Base-by-base conservation (phyloP, 64 coral and sea anemone species). In the Porites lutea region DNA sequence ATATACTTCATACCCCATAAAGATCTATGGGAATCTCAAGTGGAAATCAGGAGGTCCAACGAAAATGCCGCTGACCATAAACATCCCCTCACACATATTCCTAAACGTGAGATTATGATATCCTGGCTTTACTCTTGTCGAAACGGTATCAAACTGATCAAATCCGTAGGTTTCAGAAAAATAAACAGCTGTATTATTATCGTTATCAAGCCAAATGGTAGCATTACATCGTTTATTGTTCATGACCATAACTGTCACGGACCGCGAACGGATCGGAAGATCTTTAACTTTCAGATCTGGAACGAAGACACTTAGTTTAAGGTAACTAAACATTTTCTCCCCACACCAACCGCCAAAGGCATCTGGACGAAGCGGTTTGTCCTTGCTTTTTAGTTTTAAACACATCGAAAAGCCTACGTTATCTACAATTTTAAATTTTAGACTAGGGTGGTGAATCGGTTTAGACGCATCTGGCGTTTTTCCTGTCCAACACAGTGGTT, bases 401-500 rank as follows among this genome's bases (percentile, higher is more conserved):
- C 72, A 75, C 53, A 79, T 37, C 61, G 69, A 78, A 84, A 96
- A 96, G 2, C 75, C 84, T 6, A 13, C 81, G 48, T 91, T 92
- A n/a, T 82, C 22, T 47, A 72, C 75, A 15, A 92, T 65, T 43
- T 86, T 8, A 48, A 96, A 55, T 44, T 68, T 13, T 50, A 96
- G 83, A 16, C 57, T 60, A 8, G 89, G 76, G 23, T 37, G 83
- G 37, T 87, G 49, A 74, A 87, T 67, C 16, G 79, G 72, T 2
- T 21, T 46, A 48, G 65, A 82, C 22, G 22, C 59, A 75, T 96
- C 86, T 53, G 94, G 94, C 15, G 94, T 92, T 60, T 88, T 84
- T 65, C 77, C 89, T 52, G 90, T 88, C 94, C 94, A 96, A 65
- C 94, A 96, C 57, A 82, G 22, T 65, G 94, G 94, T 14, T 63